phyloP scores from a whole-genome alignment of 2,888 invertebrate genomes.

The Cryptocephalus primarius region DNA sequence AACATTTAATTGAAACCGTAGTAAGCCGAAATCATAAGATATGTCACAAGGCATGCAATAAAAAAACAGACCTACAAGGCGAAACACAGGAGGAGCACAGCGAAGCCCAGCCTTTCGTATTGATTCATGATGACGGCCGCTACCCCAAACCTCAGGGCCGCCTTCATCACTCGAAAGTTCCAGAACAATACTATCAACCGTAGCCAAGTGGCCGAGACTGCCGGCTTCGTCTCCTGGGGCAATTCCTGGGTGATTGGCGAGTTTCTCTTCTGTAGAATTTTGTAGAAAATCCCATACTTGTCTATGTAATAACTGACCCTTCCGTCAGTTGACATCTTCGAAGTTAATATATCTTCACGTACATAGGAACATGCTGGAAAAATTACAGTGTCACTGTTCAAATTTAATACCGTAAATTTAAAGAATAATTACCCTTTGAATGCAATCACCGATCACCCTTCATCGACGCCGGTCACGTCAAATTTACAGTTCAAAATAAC shows the following conservation, averaged over 20 bases:
- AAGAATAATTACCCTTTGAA: no score
- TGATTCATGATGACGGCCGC: conserved; percentile 31
- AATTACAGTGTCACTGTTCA: no score
- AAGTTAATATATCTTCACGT: no score
- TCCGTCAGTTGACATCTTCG: conserved; percentile 8
- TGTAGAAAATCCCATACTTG: conserved; percentile 19
- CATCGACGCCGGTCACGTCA: no score
- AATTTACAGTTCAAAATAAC: no score
- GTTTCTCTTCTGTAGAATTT: conserved; percentile 8
- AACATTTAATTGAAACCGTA: no score
- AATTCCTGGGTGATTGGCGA: conserved; percentile 1
- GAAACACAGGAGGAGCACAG: conserved; percentile 29
- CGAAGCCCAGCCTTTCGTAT: conserved; percentile 31
- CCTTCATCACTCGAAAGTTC: conserved; percentile 29
- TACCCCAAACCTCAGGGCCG: conserved; percentile 30
- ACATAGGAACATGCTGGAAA: no score
- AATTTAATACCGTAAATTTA: no score
- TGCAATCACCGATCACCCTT: no score
- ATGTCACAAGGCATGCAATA: no score
- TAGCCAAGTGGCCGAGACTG: conserved; percentile 24
- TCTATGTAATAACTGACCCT: conserved; percentile 18
- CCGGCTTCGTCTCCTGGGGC: conserved; percentile 5
- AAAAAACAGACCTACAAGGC: conserved; percentile 15
- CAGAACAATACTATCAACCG: conserved; percentile 31
- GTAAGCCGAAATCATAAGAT: no score